Base-by-base conservation (phyloP, 2,888 invertebrate genomes). In the Trisateles emortualis region DNA sequence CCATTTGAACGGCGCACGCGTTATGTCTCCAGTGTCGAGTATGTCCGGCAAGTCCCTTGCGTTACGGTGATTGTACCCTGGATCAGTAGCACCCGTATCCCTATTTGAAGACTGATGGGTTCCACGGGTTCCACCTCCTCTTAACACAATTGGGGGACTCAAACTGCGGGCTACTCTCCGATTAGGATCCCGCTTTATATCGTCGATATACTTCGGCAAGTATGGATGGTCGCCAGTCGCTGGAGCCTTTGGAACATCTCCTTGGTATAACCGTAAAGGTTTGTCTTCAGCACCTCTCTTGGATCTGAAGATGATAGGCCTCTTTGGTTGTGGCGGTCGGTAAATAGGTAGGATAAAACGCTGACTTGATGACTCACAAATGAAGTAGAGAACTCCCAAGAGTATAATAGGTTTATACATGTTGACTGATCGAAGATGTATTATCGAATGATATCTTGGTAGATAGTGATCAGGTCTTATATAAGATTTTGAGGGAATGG, bases 91-190 rank as follows among this genome's bases (percentile, higher is more conserved):
- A 14, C 38, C 47, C 0, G 36, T 29, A 9, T 47, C 36, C 30
- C 11, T 33, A 3, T 16, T 40, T 1, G 38, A 47, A 39, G 1
- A 10, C 24, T 5, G 44, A 2, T n/a, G n/a, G n/a, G n/a, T n/a
- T n/a, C n/a, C n/a, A n/a, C 13, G 47, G 19, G 9, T 29, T 1
- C 32, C 19, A 36, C 17, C 9, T 11, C n/a, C 17, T 22, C 30
- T 26, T 11, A 29, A 16, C 2, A 10, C 26, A 0, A 10, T 41
- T 13, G 57, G 35, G 44, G 13, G 16, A 13, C 11, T 36, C 5
- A 58, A 14, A 42, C 68, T 66, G 11, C 68, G 40, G 0, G 40
- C 59, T 3, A 35, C 44, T 52, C 68, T 66, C n/a, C 4, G 51
- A 5, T 41, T 10, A 9, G 39, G 30, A 3, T 59, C 40, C 11